Evolutionary conservation across 2,888 invertebrate species (phyloP).

Genomic region (Melanostoma scalare): DNA sequence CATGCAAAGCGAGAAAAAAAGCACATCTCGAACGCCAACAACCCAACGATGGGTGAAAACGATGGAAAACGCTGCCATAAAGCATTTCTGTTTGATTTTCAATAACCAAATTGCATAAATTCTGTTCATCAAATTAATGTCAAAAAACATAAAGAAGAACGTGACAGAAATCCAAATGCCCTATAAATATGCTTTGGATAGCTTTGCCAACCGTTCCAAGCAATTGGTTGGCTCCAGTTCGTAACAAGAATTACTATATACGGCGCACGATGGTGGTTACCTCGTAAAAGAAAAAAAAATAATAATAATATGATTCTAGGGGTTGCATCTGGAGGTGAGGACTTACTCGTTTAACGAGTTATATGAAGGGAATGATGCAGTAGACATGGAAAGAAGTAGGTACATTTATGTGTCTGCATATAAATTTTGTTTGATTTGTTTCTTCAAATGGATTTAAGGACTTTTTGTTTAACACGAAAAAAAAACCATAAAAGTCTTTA

Average conservation of each 20-base stretch:
- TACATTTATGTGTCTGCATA: neutral
- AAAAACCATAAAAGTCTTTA: too few relatives aligned
- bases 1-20: neutral
- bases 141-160: slow-evolving; percentile 76
- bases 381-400: slow-evolving; percentile 3
- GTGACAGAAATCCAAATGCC: slow-evolving; percentile 75
- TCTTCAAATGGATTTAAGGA: neutral
- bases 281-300: slow-evolving; percentile 8
- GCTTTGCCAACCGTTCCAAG: slow-evolving; percentile 63
- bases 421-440: slow-evolving; percentile 9
- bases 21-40: slow-evolving; percentile 29
- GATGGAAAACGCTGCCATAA: slow-evolving; percentile 57
- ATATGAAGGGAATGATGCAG: neutral
- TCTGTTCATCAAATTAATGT: slow-evolving; percentile 77
- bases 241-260: slow-evolving; percentile 44
- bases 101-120: slow-evolving; percentile 76
- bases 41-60: slow-evolving; percentile 39
- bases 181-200: slow-evolving; percentile 73
- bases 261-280: slow-evolving; percentile 28
- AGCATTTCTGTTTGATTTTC: slow-evolving; percentile 75
- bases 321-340: neutral
- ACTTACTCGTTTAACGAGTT: neutral
- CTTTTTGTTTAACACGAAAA: too few relatives aligned
- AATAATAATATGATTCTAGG: neutral
- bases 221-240: slow-evolving; percentile 61